Evolutionary conservation across 2,113 vertebrate species (phyloP).

Genomic region (Malurus elegans): DNA sequence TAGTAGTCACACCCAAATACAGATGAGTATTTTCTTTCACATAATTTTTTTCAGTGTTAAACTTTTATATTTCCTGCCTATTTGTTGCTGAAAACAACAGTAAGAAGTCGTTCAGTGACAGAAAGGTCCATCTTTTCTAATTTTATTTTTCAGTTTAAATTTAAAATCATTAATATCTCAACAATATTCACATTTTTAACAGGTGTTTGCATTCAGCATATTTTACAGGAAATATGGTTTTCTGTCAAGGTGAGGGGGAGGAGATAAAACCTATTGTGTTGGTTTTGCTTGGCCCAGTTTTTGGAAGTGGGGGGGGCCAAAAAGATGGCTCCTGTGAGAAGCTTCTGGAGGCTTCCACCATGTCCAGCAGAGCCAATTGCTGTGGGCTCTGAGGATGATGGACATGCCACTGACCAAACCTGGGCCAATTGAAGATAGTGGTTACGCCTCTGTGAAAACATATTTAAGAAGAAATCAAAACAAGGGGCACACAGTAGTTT

Average conservation of each 20-base stretch:
- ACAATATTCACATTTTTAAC: not conserved
- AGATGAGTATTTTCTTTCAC: not conserved
- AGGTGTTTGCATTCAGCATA: not conserved
- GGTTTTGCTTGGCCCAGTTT: too few relatives aligned
- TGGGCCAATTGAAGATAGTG: too few relatives aligned
- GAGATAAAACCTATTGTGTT: too few relatives aligned
- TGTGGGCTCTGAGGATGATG: too few relatives aligned
- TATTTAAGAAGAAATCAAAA: too few relatives aligned
- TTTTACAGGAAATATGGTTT: not conserved
- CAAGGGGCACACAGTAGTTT: too few relatives aligned
- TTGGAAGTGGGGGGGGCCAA: too few relatives aligned
- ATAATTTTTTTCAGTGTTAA: not conserved
- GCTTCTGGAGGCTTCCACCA: too few relatives aligned
- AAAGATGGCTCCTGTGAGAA: too few relatives aligned
- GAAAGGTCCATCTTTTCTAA: not conserved
- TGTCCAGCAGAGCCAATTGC: too few relatives aligned
- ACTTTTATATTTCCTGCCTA: not conserved
- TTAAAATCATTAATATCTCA: not conserved
- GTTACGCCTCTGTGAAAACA: too few relatives aligned
- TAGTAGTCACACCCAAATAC: not conserved
- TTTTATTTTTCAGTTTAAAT: not conserved
- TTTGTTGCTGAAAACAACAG: not conserved
- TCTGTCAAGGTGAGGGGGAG: not conserved
- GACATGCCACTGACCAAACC: too few relatives aligned
- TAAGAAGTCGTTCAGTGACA: not conserved